Percentiles rank a stretch among this genome's conserved stretches.
These are phyloP conservation scores for Argopecten irradians DNA, from an alignment of 1,140 invertebrate genomes.

Conservation along the genomic window DNA sequence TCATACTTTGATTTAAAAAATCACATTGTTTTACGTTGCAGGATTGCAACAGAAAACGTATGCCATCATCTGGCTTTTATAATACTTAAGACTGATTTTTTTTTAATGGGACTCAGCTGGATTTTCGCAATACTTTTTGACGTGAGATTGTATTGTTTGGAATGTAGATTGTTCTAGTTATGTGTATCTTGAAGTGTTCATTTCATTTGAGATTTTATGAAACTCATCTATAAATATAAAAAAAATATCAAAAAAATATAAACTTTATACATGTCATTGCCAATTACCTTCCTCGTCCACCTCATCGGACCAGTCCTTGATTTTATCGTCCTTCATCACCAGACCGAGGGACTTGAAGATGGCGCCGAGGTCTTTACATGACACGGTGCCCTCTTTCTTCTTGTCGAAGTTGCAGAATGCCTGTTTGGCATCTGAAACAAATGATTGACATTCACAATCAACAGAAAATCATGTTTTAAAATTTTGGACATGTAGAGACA, in stretches of 20 bases:
- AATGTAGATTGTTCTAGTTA: no score
- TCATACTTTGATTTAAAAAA: no score
- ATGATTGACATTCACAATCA: not conserved
- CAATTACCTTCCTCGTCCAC: conserved; percentile 75
- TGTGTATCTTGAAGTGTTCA: no score
- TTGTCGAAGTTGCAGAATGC: conserved; percentile 75
- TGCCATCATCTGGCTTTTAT: no score
- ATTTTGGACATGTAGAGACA: no score
- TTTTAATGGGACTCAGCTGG: no score
- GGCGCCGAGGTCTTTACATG: conserved; percentile 74
- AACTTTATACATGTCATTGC: not conserved
- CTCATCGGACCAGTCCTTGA: conserved; percentile 75
- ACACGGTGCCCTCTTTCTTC: conserved; percentile 69
- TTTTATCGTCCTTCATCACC: conserved; percentile 69
- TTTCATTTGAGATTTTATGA: no score
- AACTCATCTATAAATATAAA: not conserved
- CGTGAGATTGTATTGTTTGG: no score
- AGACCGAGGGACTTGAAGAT: conserved; percentile 72
- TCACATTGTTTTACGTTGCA: no score
- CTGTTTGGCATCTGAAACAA: conserved; percentile 70
- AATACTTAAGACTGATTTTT: no score
- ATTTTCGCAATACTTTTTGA: no score
- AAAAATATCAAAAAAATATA: not conserved
- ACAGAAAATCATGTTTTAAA: not conserved
- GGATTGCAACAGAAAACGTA: no score